Percentiles rank a stretch among this genome's conserved stretches.
These are phyloP conservation scores for Xestia c-nigrum DNA, from an alignment of 2,888 invertebrate genomes.

Conservation along the genomic window DNA sequence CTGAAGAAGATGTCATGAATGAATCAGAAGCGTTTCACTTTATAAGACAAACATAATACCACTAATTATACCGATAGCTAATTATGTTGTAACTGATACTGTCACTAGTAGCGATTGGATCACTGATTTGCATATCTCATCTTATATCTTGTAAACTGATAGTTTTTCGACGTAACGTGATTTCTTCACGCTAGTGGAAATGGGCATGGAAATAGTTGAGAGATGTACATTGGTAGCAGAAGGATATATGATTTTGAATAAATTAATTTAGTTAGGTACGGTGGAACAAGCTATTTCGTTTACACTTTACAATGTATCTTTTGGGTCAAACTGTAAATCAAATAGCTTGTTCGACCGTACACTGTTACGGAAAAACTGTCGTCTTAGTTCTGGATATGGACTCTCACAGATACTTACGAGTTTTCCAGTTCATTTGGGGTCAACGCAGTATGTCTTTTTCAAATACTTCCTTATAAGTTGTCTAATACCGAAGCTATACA, in stretches of 20 bases:
- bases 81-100: constrained; percentile 52
- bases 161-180: constrained; percentile 42
- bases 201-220: constrained; percentile 1
- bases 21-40: neutral
- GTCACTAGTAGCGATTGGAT: constrained; percentile 49
- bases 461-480: neutral
- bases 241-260: neutral
- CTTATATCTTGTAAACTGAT: constrained; percentile 54
- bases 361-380: neutral
- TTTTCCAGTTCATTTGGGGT: neutral
- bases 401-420: neutral
- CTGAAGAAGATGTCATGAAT: neutral
- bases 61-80: constrained; percentile 25
- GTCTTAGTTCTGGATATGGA: neutral
- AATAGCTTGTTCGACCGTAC: too few species aligned
- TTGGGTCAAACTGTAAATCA: too few species aligned
- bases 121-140: constrained; percentile 54
- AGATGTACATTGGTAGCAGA: neutral
- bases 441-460: neutral
- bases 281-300: too few species aligned
- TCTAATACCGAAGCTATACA: neutral
- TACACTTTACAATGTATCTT: too few species aligned
- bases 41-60: neutral
- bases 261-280: neutral
- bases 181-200: constrained; percentile 18